Conservation (phyloP, 2,113 vertebrate genomes). For the Lamprotornis superbus region DNA sequence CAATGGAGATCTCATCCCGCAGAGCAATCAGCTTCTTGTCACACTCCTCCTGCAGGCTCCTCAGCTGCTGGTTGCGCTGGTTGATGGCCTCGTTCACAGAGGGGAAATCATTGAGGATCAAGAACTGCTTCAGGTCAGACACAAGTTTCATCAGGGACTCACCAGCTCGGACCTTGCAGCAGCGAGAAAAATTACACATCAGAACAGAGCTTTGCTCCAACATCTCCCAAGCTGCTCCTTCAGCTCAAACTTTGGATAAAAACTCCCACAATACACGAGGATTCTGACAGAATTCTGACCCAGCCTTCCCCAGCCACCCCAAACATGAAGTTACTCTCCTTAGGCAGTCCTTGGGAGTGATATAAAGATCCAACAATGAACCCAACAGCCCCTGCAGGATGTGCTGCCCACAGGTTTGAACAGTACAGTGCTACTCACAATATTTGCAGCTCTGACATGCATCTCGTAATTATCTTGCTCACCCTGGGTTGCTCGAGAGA, state of each 20-base stretch:
- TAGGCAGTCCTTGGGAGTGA: not conserved
- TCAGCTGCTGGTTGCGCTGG: slow-evolving; percentile 92
- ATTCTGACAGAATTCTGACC: not conserved
- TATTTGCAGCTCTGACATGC: slow-evolving; percentile 96
- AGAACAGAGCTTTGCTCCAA: not conserved
- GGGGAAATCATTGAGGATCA: slow-evolving; percentile 97
- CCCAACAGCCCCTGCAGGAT: not conserved
- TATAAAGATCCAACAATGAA: not conserved
- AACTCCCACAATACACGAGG: accelerated
- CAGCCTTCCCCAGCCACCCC: not conserved
- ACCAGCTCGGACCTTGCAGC: slow-evolving; percentile 87
- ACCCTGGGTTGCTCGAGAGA: slow-evolving; percentile 90
- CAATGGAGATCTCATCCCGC: slow-evolving; percentile 94
- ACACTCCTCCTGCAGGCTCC: slow-evolving; percentile 90
- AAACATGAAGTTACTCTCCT: not conserved
- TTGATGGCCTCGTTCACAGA: slow-evolving; percentile 96
- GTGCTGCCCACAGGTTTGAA: not conserved
- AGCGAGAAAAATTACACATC: not conserved
- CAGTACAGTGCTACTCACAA: slow-evolving; percentile 77
- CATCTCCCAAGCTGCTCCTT: not conserved
- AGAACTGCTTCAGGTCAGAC: slow-evolving; percentile 96
- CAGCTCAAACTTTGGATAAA: not conserved
- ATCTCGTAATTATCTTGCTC: slow-evolving; percentile 99
- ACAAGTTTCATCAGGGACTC: slow-evolving; percentile 98
- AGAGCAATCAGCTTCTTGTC: slow-evolving; percentile 93